Evolutionary conservation across 2,113 vertebrate genomes (phyloP).

Genomic region (Epinephelus moara): DNA sequence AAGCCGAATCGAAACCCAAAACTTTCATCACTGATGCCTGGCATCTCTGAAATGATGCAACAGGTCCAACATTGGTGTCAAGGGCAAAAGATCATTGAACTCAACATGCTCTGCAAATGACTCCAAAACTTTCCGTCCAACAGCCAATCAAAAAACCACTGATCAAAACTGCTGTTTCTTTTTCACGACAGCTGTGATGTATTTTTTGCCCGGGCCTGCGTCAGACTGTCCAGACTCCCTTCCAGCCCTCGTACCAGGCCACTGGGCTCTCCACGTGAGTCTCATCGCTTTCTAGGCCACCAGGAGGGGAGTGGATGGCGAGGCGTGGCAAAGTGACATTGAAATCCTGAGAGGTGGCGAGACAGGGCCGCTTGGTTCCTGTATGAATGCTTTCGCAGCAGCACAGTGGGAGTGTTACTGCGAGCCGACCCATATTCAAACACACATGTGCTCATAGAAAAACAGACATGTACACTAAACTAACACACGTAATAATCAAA

Average conservation of each 20-base stretch:
- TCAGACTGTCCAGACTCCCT: slow-evolving; percentile 42
- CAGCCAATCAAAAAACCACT: neutral
- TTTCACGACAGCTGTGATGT: slow-evolving; percentile 27
- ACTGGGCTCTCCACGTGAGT: slow-evolving; percentile 48
- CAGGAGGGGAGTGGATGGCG: slow-evolving; percentile 63
- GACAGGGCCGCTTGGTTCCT: slow-evolving; percentile 38
- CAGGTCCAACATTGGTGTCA: slow-evolving; percentile 1
- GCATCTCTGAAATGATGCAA: slow-evolving; percentile 21
- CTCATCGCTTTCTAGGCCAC: slow-evolving; percentile 74
- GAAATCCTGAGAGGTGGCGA: slow-evolving; percentile 71
- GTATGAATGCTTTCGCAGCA: slow-evolving; percentile 29
- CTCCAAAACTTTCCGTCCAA: slow-evolving; percentile 11
- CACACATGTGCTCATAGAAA: neutral
- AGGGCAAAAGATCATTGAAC: slow-evolving; percentile 28
- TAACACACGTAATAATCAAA: slow-evolving; percentile 3
- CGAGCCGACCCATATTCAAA: slow-evolving; percentile 56
- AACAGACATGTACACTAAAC: neutral
- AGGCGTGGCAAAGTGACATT: slow-evolving; percentile 78
- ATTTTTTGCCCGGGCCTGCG: slow-evolving; percentile 30
- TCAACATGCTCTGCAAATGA: neutral
- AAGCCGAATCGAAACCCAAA: neutral
- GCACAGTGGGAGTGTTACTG: slow-evolving; percentile 13
- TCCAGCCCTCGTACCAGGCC: slow-evolving; percentile 34
- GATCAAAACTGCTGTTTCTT: slow-evolving; percentile 7
- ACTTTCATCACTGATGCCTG: neutral